Evolutionary conservation across 2,888 invertebrate genomes (phyloP).

Genomic region (Apamea crenata): DNA sequence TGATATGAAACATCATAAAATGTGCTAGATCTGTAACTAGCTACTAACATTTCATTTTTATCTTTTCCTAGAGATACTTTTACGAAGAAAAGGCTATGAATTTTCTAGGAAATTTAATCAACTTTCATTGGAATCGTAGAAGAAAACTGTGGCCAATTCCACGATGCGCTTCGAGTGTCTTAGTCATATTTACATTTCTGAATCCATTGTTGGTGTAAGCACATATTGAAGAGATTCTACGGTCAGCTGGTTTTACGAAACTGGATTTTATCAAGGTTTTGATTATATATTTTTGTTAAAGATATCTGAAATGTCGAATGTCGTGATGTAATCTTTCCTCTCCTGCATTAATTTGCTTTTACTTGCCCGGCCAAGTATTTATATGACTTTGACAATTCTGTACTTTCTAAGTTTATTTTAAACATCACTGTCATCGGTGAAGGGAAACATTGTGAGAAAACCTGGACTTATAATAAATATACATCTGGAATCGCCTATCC

Average conservation of each 20-base stretch:
- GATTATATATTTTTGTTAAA: background rate
- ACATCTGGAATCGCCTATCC: background rate
- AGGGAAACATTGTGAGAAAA: background rate
- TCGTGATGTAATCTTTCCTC: background rate
- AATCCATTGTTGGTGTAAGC: conserved; percentile 8
- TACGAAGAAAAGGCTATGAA: conserved; percentile 18
- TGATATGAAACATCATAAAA: background rate
- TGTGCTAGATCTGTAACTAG: background rate
- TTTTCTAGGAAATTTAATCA: conserved; percentile 49
- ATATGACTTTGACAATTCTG: background rate
- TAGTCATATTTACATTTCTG: conserved; percentile 47
- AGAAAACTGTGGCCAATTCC: conserved; percentile 22
- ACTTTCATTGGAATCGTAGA: conserved; percentile 17
- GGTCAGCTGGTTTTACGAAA: conserved; percentile 3
- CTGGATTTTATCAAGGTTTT: background rate
- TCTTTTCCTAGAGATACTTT: conserved; percentile 23
- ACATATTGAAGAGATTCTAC: conserved; percentile 17
- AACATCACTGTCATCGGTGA: background rate
- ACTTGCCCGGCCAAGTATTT: background rate
- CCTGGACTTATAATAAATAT: background rate
- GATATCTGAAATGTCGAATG: background rate
- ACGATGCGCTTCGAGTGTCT: conserved; percentile 8
- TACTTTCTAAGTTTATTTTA: background rate
- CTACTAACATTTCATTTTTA: conserved; percentile 12
- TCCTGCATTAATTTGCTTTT: background rate